Base-by-base conservation (phyloP, 2,888 invertebrate species). In the Stenurella melanura region DNA sequence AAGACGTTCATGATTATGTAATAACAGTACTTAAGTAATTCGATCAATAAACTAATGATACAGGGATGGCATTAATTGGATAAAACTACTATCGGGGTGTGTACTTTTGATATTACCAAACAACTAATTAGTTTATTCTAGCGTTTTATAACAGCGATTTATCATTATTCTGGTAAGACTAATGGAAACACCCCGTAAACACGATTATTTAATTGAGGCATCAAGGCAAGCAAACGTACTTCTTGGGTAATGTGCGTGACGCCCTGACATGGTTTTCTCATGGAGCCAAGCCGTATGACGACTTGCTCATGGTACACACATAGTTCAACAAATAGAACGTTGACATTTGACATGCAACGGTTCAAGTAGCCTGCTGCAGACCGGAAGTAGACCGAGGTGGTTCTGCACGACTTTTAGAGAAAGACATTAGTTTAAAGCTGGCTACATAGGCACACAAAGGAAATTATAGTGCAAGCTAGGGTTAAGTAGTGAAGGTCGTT, bases 331-430 rank as follows among this genome's bases (percentile, higher is more conserved):
- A 54, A 56, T 56, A 69, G 69, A 57, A 57, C 69, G 58, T 69
- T 69, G 69, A 69, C 69, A 57, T 69, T 69, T 69, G 57, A 69
- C 69, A 57, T 34, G 69, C 34, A 69, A 26, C 69, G 69, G 57
- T 69, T 66, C 26, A 57, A 58, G 57, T 63, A 30, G 61, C 17
- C 17, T 34, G 34, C n/a, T 57, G 19, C 11, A 50, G 21, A 34
- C 69, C 69, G 69, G 69, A 69, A 69, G 69, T 69, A 57, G 57
- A 34, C 57, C 34, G 69, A 69, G 12, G 26, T 56, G 42, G 50
- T n/a, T 50, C 15, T 56, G 19, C 50, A 26, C 17, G 67, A 68
- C 21, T n/a, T 68, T 26, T n/a, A 12, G 11, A 54, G 54, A 68
- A 54, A 67, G 67, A 68, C 54, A 6, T 61, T 26, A 61, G 30